Evolutionary conservation across 2,888 invertebrate genomes (phyloP).

Genomic region (Malthinus flaveolus): DNA sequence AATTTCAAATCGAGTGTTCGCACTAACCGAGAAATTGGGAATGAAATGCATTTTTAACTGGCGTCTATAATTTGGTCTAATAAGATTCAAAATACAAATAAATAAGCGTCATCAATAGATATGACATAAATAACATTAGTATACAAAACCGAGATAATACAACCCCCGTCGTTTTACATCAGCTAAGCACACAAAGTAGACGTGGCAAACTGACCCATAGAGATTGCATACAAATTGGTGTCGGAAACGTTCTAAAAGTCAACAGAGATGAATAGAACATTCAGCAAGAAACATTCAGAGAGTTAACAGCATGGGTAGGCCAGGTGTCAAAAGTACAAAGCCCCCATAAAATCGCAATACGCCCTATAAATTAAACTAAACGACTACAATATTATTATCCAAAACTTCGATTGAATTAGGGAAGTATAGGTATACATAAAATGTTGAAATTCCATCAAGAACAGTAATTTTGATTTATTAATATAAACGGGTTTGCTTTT

Average conservation of each 20-base stretch:
- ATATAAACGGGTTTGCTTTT: no score
- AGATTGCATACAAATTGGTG: conserved; percentile 29
- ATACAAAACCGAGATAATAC: conserved; percentile 17
- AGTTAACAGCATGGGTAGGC: conserved; percentile 53
- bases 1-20: no score
- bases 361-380: conserved; percentile 40
- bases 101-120: conserved; percentile 3
- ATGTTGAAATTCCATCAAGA: no score
- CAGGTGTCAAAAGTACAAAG: conserved; percentile 53
- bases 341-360: conserved; percentile 49
- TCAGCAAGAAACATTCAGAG: conserved; percentile 37
- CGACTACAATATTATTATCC: conserved; percentile 27
- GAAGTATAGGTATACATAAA: no score
- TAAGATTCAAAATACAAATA: not conserved
- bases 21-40: not conserved
- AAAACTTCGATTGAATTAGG: no score
- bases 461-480: no score
- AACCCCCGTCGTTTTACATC: conserved; percentile 29
- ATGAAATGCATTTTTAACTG: not conserved
- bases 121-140: conserved; percentile 20
- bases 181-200: conserved; percentile 25
- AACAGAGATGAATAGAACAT: conserved; percentile 37
- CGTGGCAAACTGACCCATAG: conserved; percentile 26
- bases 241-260: conserved; percentile 39
- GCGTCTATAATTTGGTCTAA: not conserved